Evolutionary conservation across 2,888 invertebrate genomes (phyloP), one percentile per base, ranked within the genome.

Genomic region (Disparrhopalites patrizii): DNA sequence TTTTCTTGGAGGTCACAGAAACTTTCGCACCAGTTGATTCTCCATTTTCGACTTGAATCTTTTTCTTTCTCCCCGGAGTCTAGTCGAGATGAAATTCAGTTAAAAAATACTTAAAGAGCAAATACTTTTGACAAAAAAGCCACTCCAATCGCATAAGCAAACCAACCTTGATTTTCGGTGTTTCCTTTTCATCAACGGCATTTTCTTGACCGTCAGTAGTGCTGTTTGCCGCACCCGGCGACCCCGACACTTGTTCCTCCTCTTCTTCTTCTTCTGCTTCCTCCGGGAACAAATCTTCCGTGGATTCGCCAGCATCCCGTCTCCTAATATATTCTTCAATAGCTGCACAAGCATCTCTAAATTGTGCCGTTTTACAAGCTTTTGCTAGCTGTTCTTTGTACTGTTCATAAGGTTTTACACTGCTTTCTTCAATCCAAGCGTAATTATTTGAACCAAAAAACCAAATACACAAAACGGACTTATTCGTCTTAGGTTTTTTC

Each of bases 361-460:
- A 91, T 7, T 84, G 83, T 0, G 83, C 81, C 0, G 88, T 85
- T 80, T 91, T 92, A 79, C 85, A 87, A 0, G 88, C 85, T 78
- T 88, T 88, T 62, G 85, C 83, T 67, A 91, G 82, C 76, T 88
- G 86, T 28, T 89, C 89, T 79, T 91, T 92, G 79, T 84, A 87
- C 68, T 88, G 86, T 15, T 85, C 84, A 79, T 93, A 95, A 0
- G 88, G 88, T 79, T 90, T 90, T 61, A 95, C 87, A 77, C 88
- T 87, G 71, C 84, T 83, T 73, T 89, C 88, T 77, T 92, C 92
- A 71, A 95, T 91, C 92, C 93, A 95, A 5, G 91, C 93, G 81
- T 70, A 93, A 80, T 95, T 93, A 77, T 92, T 89, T n/a, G 91
- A 87, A 65, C 95, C 95, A 81, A 93, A 95, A 83, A 95, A 96